Conservation (phyloP, 2,113 vertebrate species). For the Megaceryle torquata region DNA sequence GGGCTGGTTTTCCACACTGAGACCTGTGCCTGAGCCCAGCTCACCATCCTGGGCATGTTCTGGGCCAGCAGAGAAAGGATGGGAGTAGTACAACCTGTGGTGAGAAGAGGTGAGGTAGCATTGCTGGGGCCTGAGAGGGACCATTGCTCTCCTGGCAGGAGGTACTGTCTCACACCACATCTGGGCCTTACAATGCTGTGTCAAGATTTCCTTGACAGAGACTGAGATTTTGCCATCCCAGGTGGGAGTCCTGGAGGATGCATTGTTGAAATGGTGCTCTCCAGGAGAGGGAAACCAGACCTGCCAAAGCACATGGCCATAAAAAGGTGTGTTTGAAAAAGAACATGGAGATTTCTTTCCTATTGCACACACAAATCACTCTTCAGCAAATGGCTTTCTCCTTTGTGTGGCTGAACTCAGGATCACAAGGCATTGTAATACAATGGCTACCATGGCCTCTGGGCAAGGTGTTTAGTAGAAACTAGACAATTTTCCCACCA, state of each 20-base stretch:
- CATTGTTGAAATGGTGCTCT: rapidly evolving
- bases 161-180: not conserved
- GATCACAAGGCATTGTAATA: not conserved
- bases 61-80: not conserved
- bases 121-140: not conserved
- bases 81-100: not conserved
- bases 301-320: not conserved
- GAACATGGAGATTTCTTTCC: not conserved
- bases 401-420: not conserved
- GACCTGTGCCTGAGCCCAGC: not conserved
- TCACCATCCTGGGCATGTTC: not conserved
- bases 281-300: not conserved
- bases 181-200: rapidly evolving
- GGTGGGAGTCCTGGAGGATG: not conserved
- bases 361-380: not conserved
- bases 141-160: not conserved
- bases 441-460: not conserved
- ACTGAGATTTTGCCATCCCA: not conserved
- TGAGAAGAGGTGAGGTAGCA: not conserved
- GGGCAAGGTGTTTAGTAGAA: not conserved
- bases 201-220: rapidly evolving
- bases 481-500: not conserved
- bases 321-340: not conserved
- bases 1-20: not conserved
- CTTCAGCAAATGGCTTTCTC: not conserved